Conservation (phyloP, 2,888 invertebrate species). For the Schizotus pectinicornis region DNA sequence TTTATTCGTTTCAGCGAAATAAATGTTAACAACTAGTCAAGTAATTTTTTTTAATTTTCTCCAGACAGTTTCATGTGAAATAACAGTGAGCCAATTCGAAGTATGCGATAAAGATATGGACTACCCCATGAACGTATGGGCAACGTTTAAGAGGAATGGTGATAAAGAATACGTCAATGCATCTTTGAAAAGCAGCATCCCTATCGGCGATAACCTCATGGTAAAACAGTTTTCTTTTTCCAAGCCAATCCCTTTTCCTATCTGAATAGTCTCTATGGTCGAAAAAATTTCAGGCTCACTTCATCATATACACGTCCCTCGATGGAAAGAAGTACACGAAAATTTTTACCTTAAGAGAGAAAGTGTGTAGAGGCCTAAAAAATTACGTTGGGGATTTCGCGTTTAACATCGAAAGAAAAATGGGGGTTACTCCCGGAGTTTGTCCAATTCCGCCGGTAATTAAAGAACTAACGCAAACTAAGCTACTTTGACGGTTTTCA, state of each 20-base stretch:
- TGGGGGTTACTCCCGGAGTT: not conserved
- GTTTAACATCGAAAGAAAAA: not conserved
- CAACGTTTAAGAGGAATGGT: constrained; percentile 26
- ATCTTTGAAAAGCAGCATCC: constrained; percentile 32
- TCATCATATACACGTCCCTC: not conserved
- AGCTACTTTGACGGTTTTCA: not conserved
- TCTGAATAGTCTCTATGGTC: not conserved
- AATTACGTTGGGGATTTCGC: not conserved
- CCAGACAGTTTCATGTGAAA: constrained; percentile 22
- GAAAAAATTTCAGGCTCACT: not conserved
- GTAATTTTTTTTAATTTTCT: not conserved
- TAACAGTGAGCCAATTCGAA: constrained; percentile 33
- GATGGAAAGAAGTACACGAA: not conserved
- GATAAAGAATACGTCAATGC: constrained; percentile 35
- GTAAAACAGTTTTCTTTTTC: constrained; percentile 21
- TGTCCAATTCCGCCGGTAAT: not conserved
- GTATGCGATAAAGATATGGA: constrained; percentile 33
- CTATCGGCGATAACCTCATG: constrained; percentile 36
- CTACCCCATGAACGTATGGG: constrained; percentile 31
- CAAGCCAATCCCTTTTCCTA: too few species aligned
- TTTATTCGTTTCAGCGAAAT: not conserved
- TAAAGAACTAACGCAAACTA: not conserved
- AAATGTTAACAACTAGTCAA: not conserved
- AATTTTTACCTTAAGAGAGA: not conserved
- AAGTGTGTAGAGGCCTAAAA: not conserved